Evolutionary conservation across 2,797 vertebrate genomes (phyloP).

Genomic region (Pogoniulus pusillus): DNA sequence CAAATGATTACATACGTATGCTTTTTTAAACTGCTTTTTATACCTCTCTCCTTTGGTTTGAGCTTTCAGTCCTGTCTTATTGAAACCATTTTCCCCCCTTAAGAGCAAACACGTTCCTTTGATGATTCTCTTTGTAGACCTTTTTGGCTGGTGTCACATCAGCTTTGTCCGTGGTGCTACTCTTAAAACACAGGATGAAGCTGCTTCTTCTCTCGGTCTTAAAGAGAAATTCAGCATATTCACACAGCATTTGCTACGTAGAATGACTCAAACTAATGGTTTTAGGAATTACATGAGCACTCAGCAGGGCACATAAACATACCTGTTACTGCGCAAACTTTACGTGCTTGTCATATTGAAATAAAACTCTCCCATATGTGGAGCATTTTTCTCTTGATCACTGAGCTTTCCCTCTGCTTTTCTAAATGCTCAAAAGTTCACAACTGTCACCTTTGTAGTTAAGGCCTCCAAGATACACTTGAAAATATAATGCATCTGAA

Average conservation of each 20-base stretch:
- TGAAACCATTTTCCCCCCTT: neutral
- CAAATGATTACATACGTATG: neutral
- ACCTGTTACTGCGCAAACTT: neutral
- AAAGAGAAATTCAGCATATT: neutral
- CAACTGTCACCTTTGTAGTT: slow-evolving; percentile 18
- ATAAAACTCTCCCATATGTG: slow-evolving; percentile 28
- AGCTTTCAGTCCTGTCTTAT: slow-evolving; percentile 22
- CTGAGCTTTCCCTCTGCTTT: slow-evolving; percentile 4
- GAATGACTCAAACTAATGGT: neutral
- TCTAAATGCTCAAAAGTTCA: slow-evolving; percentile 42
- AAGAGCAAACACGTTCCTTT: neutral
- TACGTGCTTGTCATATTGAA: neutral
- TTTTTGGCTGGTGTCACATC: neutral
- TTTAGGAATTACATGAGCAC: neutral
- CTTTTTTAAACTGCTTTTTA: slow-evolving; percentile 34
- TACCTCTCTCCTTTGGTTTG: neutral
- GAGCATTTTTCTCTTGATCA: slow-evolving; percentile 23
- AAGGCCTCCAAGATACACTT: neutral
- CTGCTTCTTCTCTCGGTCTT: neutral
- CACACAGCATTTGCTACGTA: neutral
- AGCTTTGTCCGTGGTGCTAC: slow-evolving; percentile 44
- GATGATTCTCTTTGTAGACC: neutral
- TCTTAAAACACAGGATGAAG: neutral
- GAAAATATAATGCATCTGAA: neutral
- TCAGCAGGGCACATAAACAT: neutral